Evolutionary conservation across 2,113 vertebrate species (phyloP).

Genomic region (Sylvietta virens): DNA sequence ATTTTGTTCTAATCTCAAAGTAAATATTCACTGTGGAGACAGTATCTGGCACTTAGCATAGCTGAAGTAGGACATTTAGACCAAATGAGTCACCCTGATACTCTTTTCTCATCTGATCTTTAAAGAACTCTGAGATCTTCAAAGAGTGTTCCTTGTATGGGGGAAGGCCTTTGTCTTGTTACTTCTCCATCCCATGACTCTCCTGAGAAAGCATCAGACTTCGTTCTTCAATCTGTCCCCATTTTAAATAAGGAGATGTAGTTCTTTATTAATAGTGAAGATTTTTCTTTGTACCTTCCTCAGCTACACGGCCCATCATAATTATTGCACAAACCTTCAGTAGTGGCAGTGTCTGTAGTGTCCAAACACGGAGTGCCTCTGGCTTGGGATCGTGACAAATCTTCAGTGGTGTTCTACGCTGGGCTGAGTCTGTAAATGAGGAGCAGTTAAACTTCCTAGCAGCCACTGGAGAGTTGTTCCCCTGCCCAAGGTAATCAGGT

Average conservation of each 20-base stretch:
- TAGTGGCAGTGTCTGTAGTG: neutral
- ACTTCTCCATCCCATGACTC: neutral
- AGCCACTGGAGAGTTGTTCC: neutral
- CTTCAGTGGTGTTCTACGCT: neutral
- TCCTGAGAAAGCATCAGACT: neutral
- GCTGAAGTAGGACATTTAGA: constrained; percentile 16
- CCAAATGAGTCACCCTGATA: constrained; percentile 2
- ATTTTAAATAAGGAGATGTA: neutral
- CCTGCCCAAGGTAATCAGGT: neutral
- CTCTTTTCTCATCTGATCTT: neutral
- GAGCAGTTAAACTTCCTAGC: neutral
- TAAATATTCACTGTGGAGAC: constrained; percentile 5
- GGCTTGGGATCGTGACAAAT: neutral
- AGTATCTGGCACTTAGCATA: neutral
- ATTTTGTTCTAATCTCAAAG: neutral
- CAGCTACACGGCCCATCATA: neutral
- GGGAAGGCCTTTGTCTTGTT: neutral
- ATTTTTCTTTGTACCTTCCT: neutral
- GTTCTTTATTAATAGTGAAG: constrained; percentile 19
- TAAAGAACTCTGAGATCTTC: neutral
- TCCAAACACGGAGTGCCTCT: neutral
- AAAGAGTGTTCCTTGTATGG: neutral
- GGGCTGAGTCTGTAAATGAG: neutral
- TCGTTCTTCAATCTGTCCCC: neutral
- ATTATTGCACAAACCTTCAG: neutral